Evolutionary conservation across 2,113 vertebrate species (phyloP), one percentile per base, ranked within the genome.

Genomic region (Ivindomyrus marchei): DNA sequence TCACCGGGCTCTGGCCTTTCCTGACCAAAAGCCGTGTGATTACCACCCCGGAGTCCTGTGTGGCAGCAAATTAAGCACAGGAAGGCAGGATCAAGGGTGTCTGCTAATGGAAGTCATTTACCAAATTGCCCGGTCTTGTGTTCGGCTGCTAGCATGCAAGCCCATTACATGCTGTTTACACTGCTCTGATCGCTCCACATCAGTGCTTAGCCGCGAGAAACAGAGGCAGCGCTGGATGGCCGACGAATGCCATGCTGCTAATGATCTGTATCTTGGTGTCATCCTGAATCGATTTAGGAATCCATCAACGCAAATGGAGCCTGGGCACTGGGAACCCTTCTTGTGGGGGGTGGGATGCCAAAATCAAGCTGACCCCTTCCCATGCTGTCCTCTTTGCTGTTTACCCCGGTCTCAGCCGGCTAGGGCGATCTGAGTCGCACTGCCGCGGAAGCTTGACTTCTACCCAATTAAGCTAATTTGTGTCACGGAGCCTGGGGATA

Each of bases 391-490:
- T 89, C 36, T 89, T 56, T 88, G 77, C 77, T 90, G 90, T 92
- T 91, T 91, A 90, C 86, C 83, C 70, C 89, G 90, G 80, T 45
- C 88, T 89, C 21, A 83, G 91, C 89, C 88, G 49, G 45, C 24
- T 77, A 70, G 50, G 53, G 42, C 50, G 58, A 77, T 36, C 88
- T 89, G 91, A 49, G 83, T 49, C 88, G 46, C 49, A 58, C 77
- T 77, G n/a, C 77, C 36, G 88, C 86, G 31, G 90, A 88, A 50
- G 89, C 36, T 90, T 92, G 88, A 85, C 88, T 92, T 92, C 74
- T 89, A 89, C 70, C 90, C 90, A 92, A 91, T 93, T 93, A 92
- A 91, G 90, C 83, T 89, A 89, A 92, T 93, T 92, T 91, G 89
- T 89, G 90, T 92, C 85, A 90, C 50, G 56, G 83, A 90, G 90